Conservation (phyloP, 2,888 invertebrate genomes). For the Melinaea marsaeus region DNA sequence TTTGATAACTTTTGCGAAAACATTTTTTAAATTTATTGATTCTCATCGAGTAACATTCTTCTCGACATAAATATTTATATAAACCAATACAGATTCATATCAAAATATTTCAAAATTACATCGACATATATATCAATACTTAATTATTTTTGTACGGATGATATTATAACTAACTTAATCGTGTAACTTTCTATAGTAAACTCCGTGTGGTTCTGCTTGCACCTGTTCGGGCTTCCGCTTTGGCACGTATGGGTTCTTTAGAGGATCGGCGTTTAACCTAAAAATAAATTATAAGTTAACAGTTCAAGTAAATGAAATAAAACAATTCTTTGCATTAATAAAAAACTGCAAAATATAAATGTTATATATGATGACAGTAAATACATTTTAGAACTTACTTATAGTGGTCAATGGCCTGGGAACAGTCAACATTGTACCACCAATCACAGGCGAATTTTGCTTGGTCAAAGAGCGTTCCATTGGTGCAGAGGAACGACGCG, state of each 20-base stretch:
- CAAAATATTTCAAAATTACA: no score
- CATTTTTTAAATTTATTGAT: not conserved
- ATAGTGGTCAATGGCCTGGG: slow-evolving; percentile 84
- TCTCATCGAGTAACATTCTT: not conserved
- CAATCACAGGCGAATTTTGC: slow-evolving; percentile 92
- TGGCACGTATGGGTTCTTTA: slow-evolving; percentile 88
- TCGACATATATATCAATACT: not conserved
- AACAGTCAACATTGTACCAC: slow-evolving; percentile 95
- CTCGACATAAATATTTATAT: no score
- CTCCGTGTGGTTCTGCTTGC: slow-evolving; percentile 44
- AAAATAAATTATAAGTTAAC: slow-evolving; percentile 39
- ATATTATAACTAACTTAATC: slow-evolving; percentile 20
- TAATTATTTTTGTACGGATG: slow-evolving; percentile 11
- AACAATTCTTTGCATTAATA: no score
- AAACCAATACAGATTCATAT: no score
- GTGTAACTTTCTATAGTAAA: slow-evolving; percentile 35
- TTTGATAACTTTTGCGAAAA: slow-evolving; percentile 4
- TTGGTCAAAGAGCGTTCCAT: slow-evolving; percentile 92
- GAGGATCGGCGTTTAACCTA: slow-evolving; percentile 87
- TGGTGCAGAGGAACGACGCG: slow-evolving; percentile 89
- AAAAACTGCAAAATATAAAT: no score
- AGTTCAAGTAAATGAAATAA: not conserved
- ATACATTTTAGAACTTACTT: slow-evolving; percentile 70
- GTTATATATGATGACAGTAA: no score
- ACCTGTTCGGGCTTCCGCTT: slow-evolving; percentile 80